These are phyloP conservation scores for Diacarnus erythraeanus DNA, from an alignment of 37 sponge, comb jelly and placozoan genomes.

Conservation along the genomic window DNA sequence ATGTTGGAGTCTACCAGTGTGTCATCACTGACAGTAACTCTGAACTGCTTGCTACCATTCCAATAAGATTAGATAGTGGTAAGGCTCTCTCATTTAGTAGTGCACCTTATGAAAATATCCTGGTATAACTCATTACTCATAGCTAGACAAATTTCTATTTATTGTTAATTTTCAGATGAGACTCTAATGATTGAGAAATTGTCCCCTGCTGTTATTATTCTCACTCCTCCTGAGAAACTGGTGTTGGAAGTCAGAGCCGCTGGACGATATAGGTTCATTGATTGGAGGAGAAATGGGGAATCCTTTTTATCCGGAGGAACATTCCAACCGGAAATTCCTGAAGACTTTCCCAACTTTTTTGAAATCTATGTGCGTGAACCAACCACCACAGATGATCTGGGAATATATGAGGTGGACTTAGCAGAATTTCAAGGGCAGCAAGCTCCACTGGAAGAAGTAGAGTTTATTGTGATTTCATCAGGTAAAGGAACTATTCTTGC, in stretches of 20 bases:
- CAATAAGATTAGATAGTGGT: constrained; percentile 42
- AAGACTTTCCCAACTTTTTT: constrained; percentile 16
- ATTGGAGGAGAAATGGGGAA: constrained; percentile 16
- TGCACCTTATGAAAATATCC: no score
- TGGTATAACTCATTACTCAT: no score
- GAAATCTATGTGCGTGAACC: constrained; percentile 38
- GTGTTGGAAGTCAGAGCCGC: constrained; percentile 28
- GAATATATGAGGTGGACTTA: constrained; percentile 10
- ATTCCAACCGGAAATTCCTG: neutral
- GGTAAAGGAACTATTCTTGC: constrained; percentile 6
- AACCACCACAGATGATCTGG: constrained; percentile 17
- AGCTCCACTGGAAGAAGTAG: neutral
- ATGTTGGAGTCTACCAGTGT: constrained; percentile 52
- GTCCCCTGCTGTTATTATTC: constrained; percentile 22
- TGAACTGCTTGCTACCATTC: constrained; percentile 25
- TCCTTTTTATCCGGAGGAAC: neutral
- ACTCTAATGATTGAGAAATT: constrained; percentile 4
- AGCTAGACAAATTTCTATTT: no score
- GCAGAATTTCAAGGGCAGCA: no score
- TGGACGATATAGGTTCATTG: constrained; percentile 17
- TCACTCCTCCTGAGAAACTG: constrained; percentile 47
- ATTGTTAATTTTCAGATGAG: neutral
- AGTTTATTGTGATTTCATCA: constrained; percentile 9
- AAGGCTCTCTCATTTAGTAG: no score
- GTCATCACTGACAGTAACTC: constrained; percentile 18